Conservation (phyloP, 2,888 invertebrate species). For the Netelia melanura region DNA sequence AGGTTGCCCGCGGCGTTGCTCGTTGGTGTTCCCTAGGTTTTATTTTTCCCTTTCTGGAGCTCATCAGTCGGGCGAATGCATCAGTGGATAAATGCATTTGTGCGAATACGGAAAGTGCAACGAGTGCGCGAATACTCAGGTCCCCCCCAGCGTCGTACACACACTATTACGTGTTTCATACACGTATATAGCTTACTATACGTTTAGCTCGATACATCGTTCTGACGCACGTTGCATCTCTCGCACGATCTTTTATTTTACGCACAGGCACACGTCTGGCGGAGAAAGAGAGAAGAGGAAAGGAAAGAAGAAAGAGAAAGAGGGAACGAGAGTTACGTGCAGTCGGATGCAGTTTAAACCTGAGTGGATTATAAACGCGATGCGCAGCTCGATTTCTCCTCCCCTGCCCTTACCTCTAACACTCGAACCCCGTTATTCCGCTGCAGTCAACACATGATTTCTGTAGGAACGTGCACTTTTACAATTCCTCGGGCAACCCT, state of each 20-base stretch:
- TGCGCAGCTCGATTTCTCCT: conserved; percentile 69
- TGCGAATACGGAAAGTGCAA: conserved; percentile 71
- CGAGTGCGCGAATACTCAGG: conserved; percentile 66
- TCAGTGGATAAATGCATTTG: conserved; percentile 78
- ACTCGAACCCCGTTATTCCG: conserved; percentile 80
- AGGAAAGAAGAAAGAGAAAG: neutral
- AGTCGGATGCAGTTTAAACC: conserved; percentile 79
- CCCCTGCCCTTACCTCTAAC: conserved; percentile 26
- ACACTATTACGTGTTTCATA: conserved; percentile 31
- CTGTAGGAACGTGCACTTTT: conserved; percentile 77
- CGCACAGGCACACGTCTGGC: conserved; percentile 32
- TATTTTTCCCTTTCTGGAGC: conserved; percentile 71
- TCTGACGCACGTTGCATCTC: conserved; percentile 35
- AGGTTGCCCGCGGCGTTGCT: conserved; percentile 50
- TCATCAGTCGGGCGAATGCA: conserved; percentile 60
- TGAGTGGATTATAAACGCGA: conserved; percentile 82
- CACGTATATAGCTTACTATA: neutral
- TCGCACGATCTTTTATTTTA: conserved; percentile 19
- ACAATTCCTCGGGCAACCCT: conserved; percentile 61
- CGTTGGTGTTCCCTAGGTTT: conserved; percentile 48
- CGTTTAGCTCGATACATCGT: conserved; percentile 3
- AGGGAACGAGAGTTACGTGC: conserved; percentile 63
- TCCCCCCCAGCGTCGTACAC: conserved; percentile 54
- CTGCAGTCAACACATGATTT: conserved; percentile 81
- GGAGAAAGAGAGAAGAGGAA: conserved; percentile 16